Evolutionary conservation across 53 echinoderm and acorn worm species (phyloP).

Genomic region (Holothuria leucospilota): DNA sequence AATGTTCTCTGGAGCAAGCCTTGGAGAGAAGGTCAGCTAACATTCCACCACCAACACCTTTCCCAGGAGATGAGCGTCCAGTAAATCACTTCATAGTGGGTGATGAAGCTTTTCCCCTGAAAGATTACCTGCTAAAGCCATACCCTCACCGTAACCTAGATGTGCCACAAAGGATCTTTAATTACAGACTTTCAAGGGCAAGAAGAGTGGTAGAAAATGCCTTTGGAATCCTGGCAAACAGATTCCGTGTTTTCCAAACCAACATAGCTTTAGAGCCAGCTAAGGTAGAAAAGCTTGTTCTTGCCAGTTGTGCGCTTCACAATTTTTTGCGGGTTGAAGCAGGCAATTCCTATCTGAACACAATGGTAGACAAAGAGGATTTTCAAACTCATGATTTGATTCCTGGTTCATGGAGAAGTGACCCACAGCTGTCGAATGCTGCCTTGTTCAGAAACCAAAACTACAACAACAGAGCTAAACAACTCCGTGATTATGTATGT

Average conservation of each 20-base stretch:
- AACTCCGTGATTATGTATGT: not conserved
- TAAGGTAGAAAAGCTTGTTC: conserved; percentile 6
- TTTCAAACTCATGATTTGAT: conserved; percentile 1
- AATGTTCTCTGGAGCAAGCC: conserved; percentile 7
- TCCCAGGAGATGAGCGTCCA: conserved; percentile 8
- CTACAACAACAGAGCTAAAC: not conserved
- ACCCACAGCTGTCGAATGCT: not conserved
- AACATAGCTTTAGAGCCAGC: conserved; percentile 3
- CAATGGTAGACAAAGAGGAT: conserved; percentile 3
- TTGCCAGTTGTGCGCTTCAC: conserved; percentile 8
- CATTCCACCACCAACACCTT: conserved; percentile 1
- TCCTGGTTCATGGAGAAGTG: not conserved
- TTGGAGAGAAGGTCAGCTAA: conserved; percentile 7
- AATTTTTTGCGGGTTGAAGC: conserved; percentile 7
- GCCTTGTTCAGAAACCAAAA: conserved; percentile 14
- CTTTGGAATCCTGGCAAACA: conserved; percentile 1
- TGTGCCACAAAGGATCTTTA: conserved; percentile 1
- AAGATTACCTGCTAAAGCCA: no score
- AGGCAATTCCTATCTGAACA: not conserved
- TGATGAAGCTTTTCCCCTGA: not conserved
- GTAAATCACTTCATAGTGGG: not conserved
- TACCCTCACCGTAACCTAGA: not conserved
- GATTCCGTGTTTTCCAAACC: conserved; percentile 3
- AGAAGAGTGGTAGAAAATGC: conserved; percentile 5
- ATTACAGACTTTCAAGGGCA: conserved; percentile 11